Conservation (phyloP, 2,113 vertebrate genomes). For the Phyllopteryx taeniolatus region DNA sequence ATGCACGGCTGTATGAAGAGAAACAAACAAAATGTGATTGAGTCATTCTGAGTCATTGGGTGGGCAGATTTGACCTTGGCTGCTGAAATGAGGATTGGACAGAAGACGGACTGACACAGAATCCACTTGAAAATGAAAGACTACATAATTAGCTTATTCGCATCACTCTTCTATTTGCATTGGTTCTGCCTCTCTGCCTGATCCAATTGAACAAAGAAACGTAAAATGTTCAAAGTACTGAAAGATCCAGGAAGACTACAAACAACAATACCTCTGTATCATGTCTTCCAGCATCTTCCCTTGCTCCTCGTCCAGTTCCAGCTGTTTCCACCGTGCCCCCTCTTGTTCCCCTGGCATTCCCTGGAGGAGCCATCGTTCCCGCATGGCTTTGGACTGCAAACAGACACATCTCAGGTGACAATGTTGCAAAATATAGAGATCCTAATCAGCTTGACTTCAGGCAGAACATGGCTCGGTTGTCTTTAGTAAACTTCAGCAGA, state of each 20-base stretch:
- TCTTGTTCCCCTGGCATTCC: slow-evolving; percentile 85
- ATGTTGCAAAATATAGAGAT: not conserved
- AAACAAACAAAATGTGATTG: not conserved
- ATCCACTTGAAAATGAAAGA: slow-evolving; percentile 4
- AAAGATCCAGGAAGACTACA: not conserved
- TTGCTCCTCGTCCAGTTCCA: slow-evolving; percentile 88
- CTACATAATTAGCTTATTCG: not conserved
- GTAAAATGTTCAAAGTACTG: not conserved
- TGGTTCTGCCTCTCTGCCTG: slow-evolving; percentile 1
- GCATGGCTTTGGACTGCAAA: slow-evolving; percentile 90
- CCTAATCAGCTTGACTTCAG: not conserved
- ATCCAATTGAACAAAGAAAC: not conserved
- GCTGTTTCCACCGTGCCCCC: slow-evolving; percentile 81
- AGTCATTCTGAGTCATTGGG: not conserved
- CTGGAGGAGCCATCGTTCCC: slow-evolving; percentile 97
- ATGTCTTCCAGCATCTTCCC: slow-evolving; percentile 87
- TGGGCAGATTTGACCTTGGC: not conserved
- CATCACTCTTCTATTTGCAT: slow-evolving; percentile 4
- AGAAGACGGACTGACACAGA: not conserved
- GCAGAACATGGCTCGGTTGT: not conserved
- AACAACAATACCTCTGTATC: slow-evolving; percentile 81
- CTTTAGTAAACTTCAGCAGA: not conserved
- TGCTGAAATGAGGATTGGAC: not conserved
- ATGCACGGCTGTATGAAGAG: not conserved
- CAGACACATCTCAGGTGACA: slow-evolving; percentile 2